These are phyloP conservation scores for Alosa alosa DNA, from an alignment of 2,113 vertebrate genomes.

Conservation along the genomic window DNA sequence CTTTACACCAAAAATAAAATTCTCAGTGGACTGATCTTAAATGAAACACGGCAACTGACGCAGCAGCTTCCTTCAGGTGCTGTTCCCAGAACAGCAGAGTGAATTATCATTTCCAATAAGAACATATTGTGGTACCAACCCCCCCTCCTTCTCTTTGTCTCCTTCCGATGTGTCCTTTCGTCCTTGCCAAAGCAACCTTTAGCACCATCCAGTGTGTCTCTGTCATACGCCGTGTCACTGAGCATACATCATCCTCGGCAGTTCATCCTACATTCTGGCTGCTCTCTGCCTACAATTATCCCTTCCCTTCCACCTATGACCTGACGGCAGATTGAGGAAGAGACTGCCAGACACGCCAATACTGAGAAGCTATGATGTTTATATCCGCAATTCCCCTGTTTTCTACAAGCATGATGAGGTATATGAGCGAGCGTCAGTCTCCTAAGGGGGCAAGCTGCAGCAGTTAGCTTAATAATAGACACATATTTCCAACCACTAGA, in stretches of 20 bases:
- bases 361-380: not conserved
- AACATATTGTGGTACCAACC: not conserved
- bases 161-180: constrained; percentile 67
- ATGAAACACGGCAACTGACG: not conserved
- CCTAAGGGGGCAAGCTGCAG: not conserved
- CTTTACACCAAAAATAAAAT: not conserved
- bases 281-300: constrained; percentile 70
- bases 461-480: not conserved
- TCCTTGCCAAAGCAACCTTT: constrained; percentile 67
- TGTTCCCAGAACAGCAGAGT: not conserved
- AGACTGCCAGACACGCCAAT: not conserved
- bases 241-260: constrained; percentile 76
- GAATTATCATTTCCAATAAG: not conserved
- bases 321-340: not conserved
- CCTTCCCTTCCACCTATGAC: constrained; percentile 32
- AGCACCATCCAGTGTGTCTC: constrained; percentile 69
- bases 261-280: constrained; percentile 68
- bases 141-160: constrained; percentile 51
- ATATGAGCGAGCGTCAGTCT: not conserved
- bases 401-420: not conserved
- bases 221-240: constrained; percentile 71
- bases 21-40: not conserved
- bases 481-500: not conserved
- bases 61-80: not conserved
- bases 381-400: not conserved